A percentile compares a stretch with the other conserved stretches of the same genome.
These are phyloP conservation scores for Stigmatopora argus DNA, from an alignment of 2,113 vertebrate genomes.

Conservation along the genomic window DNA sequence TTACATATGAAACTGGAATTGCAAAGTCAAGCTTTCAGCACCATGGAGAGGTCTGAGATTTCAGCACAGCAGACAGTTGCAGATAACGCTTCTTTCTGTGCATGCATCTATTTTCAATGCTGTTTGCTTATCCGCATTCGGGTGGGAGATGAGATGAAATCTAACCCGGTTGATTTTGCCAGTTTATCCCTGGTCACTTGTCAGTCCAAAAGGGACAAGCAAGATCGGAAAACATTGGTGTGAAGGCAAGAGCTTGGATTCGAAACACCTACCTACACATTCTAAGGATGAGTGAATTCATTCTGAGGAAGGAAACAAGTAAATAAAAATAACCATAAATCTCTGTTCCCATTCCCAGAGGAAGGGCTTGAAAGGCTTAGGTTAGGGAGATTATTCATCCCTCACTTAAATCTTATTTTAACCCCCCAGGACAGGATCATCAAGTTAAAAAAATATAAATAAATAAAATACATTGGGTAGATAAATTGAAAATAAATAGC, in stretches of 20 bases:
- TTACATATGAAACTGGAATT: neutral
- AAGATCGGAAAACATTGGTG: too few species aligned
- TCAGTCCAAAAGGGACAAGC: too few species aligned
- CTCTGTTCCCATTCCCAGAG: conserved; percentile 38
- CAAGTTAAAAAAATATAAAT: conserved; percentile 11
- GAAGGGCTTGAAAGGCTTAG: conserved; percentile 59
- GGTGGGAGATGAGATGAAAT: neutral
- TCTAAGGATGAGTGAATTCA: neutral
- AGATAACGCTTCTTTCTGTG: neutral
- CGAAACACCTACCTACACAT: neutral
- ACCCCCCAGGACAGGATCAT: conserved; percentile 32
- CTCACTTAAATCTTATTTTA: conserved; percentile 38
- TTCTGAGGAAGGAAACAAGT: conserved; percentile 23
- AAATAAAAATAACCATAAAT: conserved; percentile 62
- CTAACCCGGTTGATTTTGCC: too few species aligned
- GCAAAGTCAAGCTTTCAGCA: conserved; percentile 35
- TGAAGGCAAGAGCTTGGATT: too few species aligned
- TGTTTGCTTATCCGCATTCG: neutral
- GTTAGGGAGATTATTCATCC: conserved; percentile 55
- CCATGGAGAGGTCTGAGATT: conserved; percentile 41
- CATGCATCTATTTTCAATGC: neutral
- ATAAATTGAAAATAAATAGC: conserved; percentile 3
- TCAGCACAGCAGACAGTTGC: conserved; percentile 46
- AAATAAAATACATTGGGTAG: neutral
- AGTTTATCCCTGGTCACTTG: too few species aligned